phyloP scores from a whole-genome alignment of 2,888 invertebrate species.

The Zeuzera pyrina region DNA sequence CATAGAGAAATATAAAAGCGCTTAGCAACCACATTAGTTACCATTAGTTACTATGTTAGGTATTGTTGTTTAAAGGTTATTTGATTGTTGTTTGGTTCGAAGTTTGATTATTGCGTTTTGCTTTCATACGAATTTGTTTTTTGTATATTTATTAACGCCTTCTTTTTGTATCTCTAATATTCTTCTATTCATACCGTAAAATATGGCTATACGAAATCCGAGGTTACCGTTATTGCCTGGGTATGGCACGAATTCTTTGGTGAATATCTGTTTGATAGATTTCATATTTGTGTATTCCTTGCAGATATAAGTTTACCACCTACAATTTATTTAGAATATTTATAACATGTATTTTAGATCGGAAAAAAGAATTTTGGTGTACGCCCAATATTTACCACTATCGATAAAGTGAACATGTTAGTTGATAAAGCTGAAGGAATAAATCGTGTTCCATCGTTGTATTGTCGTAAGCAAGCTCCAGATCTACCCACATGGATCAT shows the following conservation, averaged over 20 bases:
- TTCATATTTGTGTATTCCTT: not conserved
- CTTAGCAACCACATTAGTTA: no score
- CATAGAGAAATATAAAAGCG: no score
- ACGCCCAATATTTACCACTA: slow-evolving; percentile 50
- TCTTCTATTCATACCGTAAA: slow-evolving; percentile 11
- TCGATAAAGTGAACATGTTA: slow-evolving; percentile 56
- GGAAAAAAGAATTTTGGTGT: slow-evolving; percentile 57
- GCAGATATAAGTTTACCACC: not conserved
- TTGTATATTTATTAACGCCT: no score
- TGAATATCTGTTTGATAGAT: slow-evolving; percentile 51
- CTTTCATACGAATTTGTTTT: no score
- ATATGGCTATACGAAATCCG: slow-evolving; percentile 71
- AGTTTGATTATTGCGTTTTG: no score
- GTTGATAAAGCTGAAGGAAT: slow-evolving; percentile 47
- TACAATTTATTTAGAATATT: not conserved
- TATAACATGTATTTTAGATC: slow-evolving; percentile 28
- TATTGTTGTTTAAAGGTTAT: no score
- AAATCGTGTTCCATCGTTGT: slow-evolving; percentile 75
- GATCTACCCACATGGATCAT: slow-evolving; percentile 89
- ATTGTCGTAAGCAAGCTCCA: slow-evolving; percentile 81
- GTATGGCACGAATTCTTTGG: slow-evolving; percentile 77
- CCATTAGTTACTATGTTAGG: no score
- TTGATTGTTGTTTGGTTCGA: no score
- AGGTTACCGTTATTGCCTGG: slow-evolving; percentile 83
- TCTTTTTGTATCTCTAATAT: not conserved